Conservation (phyloP, 92 coral and sea anemone species). For the Porites evermanni region DNA sequence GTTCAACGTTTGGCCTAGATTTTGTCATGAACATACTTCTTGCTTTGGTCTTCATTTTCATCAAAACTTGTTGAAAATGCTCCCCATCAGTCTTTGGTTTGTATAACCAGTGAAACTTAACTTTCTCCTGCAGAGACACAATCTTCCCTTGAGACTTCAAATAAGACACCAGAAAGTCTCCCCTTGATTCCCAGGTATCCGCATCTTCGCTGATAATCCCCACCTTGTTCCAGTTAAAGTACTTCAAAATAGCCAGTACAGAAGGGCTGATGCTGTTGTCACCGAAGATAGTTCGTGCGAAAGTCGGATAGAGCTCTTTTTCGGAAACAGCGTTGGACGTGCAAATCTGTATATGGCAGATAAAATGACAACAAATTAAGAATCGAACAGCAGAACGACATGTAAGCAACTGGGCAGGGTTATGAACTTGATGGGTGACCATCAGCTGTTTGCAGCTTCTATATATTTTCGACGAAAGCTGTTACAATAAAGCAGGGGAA, state of each 20-base stretch:
- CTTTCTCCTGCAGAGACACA: slow-evolving; percentile 60
- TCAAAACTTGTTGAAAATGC: slow-evolving; percentile 54
- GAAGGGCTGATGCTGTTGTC: slow-evolving; percentile 85
- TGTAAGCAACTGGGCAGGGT: too few relatives aligned
- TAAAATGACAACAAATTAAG: not conserved
- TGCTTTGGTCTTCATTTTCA: slow-evolving; percentile 57
- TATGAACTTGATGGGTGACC: too few relatives aligned
- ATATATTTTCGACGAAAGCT: too few relatives aligned
- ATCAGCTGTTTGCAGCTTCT: too few relatives aligned
- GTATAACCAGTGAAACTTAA: slow-evolving; percentile 49
- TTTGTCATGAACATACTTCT: slow-evolving; percentile 67
- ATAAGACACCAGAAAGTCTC: slow-evolving; percentile 59
- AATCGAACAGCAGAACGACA: too few relatives aligned
- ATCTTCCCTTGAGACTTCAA: slow-evolving; percentile 63
- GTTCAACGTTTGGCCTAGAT: too few relatives aligned
- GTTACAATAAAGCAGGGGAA: too few relatives aligned
- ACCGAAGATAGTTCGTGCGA: slow-evolving; percentile 91
- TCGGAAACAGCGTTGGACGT: slow-evolving; percentile 81
- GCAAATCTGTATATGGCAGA: slow-evolving; percentile 64
- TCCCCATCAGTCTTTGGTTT: slow-evolving; percentile 7
- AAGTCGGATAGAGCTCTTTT: slow-evolving; percentile 85
- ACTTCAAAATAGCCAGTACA: slow-evolving; percentile 76
- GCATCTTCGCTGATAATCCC: slow-evolving; percentile 82
- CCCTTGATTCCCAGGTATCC: slow-evolving; percentile 65
- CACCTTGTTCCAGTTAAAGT: slow-evolving; percentile 78